These are phyloP conservation scores for Drosophila quinaria DNA, from an alignment of 2,888 invertebrate species.

Conservation along the genomic window DNA sequence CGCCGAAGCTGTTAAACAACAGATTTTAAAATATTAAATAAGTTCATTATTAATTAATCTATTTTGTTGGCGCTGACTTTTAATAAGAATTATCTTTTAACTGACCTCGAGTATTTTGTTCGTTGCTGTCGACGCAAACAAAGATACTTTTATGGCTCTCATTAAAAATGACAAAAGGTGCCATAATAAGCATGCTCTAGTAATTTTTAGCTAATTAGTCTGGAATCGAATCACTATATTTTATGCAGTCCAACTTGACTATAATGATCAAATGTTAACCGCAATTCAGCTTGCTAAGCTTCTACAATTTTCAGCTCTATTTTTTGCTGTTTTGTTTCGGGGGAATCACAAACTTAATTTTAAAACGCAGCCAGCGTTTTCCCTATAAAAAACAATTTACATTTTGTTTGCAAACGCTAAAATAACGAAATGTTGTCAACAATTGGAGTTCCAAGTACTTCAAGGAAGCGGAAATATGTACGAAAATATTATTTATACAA, in stretches of 20 bases:
- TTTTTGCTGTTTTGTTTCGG: conserved; percentile 1
- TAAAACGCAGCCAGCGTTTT: neutral
- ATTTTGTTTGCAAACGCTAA: neutral
- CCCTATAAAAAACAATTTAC: neutral
- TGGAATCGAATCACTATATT: neutral
- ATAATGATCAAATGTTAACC: neutral
- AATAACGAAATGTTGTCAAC: neutral
- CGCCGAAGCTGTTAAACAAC: neutral
- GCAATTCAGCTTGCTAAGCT: neutral
- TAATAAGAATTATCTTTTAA: conserved; percentile 17
- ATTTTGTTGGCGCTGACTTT: conserved; percentile 10
- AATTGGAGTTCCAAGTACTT: neutral
- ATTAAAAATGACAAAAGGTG: conserved; percentile 29
- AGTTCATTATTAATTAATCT: conserved; percentile 14
- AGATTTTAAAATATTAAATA: conserved; percentile 10
- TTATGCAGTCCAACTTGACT: neutral
- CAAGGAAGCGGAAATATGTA: neutral
- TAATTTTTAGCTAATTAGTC: conserved; percentile 45
- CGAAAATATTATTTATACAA: neutral
- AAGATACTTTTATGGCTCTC: conserved; percentile 37
- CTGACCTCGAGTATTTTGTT: conserved; percentile 1
- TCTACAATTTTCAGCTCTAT: neutral
- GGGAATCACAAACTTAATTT: neutral
- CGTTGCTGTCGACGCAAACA: conserved; percentile 16
- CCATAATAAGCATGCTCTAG: conserved; percentile 43